Evolutionary conservation across 2,113 vertebrate genomes (phyloP).

Genomic region (Toxostoma redivivum): DNA sequence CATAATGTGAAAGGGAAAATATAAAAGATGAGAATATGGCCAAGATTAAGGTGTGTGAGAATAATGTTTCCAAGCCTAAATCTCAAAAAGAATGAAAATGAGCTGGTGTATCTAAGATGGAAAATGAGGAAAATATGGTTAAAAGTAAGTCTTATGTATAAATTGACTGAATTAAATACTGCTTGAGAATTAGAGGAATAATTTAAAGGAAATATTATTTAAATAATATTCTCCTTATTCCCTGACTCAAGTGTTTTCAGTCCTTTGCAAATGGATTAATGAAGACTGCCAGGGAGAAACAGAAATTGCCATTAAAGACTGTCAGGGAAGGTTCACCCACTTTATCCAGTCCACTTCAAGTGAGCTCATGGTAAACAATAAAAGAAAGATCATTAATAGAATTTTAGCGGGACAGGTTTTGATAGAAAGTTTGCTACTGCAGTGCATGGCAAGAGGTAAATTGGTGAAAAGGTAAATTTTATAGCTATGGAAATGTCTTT

Average conservation of each 20-base stretch:
- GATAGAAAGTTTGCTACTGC: constrained; percentile 20
- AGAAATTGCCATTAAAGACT: not conserved
- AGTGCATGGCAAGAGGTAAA: not conserved
- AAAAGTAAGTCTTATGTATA: not conserved
- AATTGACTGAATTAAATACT: not conserved
- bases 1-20: not conserved
- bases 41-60: not conserved
- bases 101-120: not conserved
- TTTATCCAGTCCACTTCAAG: not conserved
- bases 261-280: not conserved
- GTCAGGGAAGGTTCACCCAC: not conserved
- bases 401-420: not conserved
- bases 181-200: not conserved
- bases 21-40: not conserved
- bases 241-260: not conserved
- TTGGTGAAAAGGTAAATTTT: not conserved
- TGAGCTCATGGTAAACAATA: not conserved
- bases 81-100: not conserved
- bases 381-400: not conserved
- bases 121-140: not conserved
- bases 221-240: not conserved
- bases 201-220: not conserved
- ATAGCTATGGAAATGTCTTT: not conserved
- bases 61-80: not conserved
- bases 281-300: not conserved